These are phyloP conservation scores for Ochropacha duplaris DNA, from an alignment of 2,888 invertebrate genomes.

Conservation along the genomic window DNA sequence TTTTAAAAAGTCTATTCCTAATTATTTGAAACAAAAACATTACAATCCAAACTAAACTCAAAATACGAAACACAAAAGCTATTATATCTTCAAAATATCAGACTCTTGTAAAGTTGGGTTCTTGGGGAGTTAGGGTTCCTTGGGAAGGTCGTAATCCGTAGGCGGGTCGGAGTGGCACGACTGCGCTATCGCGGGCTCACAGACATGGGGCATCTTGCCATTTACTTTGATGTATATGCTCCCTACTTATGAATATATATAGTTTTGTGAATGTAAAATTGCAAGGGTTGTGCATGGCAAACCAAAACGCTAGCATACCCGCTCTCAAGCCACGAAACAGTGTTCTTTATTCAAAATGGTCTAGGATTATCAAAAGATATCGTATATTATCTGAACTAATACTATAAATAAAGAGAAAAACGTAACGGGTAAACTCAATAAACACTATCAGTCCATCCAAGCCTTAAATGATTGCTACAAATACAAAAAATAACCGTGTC, in stretches of 20 bases:
- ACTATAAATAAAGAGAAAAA: too few species aligned
- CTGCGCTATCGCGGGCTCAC: constrained; percentile 56
- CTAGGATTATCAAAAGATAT: too few species aligned
- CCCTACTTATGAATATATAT: background rate
- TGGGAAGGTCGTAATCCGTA: constrained; percentile 57
- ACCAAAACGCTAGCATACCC: background rate
- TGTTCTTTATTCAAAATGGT: too few species aligned
- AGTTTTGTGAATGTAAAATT: background rate
- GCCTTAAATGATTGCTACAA: too few species aligned
- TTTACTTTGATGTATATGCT: constrained; percentile 16
- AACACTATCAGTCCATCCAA: too few species aligned
- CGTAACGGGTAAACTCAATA: too few species aligned
- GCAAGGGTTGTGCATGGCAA: background rate
- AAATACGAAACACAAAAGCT: constrained; percentile 29
- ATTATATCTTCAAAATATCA: constrained; percentile 30
- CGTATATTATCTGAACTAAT: too few species aligned
- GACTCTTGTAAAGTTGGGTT: constrained; percentile 45
- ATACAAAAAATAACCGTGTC: too few species aligned
- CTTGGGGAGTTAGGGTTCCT: constrained; percentile 52
- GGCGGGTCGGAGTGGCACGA: constrained; percentile 57
- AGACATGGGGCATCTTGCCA: constrained; percentile 30
- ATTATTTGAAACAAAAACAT: background rate
- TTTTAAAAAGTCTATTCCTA: too few species aligned
- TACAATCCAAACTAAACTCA: background rate
- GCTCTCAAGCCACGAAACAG: too few species aligned